phyloP scores from a whole-genome alignment of 2,888 invertebrate species.

The Volucella zonaria region DNA sequence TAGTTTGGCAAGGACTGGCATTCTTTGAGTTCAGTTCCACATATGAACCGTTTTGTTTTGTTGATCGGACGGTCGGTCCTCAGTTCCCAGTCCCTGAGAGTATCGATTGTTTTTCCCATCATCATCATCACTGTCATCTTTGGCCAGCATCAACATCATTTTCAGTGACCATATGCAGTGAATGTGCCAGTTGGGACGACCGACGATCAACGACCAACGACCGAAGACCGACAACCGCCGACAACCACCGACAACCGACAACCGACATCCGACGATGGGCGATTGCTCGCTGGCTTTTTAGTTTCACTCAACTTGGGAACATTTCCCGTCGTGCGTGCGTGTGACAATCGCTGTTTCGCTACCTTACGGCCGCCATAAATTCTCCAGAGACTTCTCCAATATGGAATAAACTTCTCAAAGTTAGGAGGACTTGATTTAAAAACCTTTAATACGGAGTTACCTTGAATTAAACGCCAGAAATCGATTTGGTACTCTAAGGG shows the following conservation, averaged over 20 bases:
- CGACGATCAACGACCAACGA: background rate
- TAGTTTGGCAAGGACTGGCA: constrained; percentile 71
- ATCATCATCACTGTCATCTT: constrained; percentile 68
- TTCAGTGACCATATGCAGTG: constrained; percentile 55
- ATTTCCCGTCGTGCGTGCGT: constrained; percentile 60
- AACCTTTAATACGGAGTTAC: constrained; percentile 47
- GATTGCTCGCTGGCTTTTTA: constrained; percentile 45
- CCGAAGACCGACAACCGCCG: background rate
- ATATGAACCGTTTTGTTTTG: constrained; percentile 70
- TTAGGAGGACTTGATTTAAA: constrained; percentile 69
- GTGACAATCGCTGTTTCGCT: constrained; percentile 72
- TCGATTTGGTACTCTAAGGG: constrained; percentile 46
- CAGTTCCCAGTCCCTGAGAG: constrained; percentile 24
- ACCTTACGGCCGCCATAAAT: constrained; percentile 64
- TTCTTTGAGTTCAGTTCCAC: constrained; percentile 67
- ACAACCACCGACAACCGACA: background rate
- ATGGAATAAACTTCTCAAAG: constrained; percentile 73
- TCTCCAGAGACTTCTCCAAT: constrained; percentile 65
- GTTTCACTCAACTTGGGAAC: constrained; percentile 40
- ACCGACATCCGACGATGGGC: background rate
- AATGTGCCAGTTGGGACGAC: constrained; percentile 20
- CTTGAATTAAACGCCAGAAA: constrained; percentile 65
- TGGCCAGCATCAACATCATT: constrained; percentile 63
- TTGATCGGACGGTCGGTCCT: constrained; percentile 20
- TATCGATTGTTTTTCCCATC: constrained; percentile 68